Evolutionary conservation across 2,888 invertebrate species (phyloP).

Genomic region (Acleris holmiana): DNA sequence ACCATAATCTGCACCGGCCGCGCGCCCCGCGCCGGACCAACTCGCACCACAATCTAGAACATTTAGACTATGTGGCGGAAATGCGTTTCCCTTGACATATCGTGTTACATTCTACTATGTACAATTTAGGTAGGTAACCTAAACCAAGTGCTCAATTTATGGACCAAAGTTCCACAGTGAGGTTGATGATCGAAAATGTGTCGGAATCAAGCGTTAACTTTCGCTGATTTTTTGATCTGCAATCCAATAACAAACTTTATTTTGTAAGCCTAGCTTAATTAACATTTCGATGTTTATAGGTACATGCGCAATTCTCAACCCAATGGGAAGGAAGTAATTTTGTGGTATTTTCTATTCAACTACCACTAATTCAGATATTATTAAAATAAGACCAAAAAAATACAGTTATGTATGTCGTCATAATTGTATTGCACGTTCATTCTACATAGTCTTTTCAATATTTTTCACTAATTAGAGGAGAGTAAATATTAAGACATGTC

Average conservation of each 20-base stretch:
- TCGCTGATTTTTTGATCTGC: constrained; percentile 15
- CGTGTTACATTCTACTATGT: constrained; percentile 54
- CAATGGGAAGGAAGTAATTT: too few relatives aligned
- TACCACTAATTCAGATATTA: too few relatives aligned
- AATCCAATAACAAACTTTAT: constrained; percentile 17
- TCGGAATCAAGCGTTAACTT: constrained; percentile 14
- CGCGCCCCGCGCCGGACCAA: constrained; percentile 83
- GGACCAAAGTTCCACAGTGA: constrained; percentile 70
- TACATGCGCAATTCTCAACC: too few relatives aligned
- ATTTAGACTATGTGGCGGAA: constrained; percentile 86
- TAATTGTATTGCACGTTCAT: too few relatives aligned
- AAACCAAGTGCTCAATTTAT: constrained; percentile 77
- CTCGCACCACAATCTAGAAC: constrained; percentile 87
- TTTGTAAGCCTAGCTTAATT: constrained; percentile 21
- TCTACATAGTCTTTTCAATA: too few relatives aligned
- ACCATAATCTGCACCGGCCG: constrained; percentile 85
- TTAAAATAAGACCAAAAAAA: too few relatives aligned
- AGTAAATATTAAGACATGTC: too few relatives aligned
- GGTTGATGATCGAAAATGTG: constrained; percentile 28
- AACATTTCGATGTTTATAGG: not conserved
- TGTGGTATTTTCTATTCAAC: too few relatives aligned
- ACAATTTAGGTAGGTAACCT: constrained; percentile 52
- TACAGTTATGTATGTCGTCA: too few relatives aligned
- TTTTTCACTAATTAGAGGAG: too few relatives aligned
- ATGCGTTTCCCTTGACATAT: constrained; percentile 86